phyloP scores from a whole-genome alignment of 2,113 vertebrate genomes.

The Zeus faber region DNA sequence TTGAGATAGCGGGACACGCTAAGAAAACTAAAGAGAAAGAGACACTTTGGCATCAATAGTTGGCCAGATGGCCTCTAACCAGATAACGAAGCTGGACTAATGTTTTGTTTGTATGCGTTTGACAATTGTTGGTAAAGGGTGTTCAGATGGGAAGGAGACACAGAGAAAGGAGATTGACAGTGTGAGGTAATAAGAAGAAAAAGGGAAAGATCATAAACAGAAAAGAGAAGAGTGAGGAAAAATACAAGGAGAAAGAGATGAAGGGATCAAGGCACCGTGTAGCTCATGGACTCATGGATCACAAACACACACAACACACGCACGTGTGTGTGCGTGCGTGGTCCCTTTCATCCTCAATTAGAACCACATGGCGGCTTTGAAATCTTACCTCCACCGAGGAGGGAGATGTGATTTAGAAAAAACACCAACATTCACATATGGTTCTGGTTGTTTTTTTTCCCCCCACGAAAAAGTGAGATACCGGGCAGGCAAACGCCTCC shows the following conservation, averaged over 20 bases:
- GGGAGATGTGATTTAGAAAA: not conserved
- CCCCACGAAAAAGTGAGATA: not conserved
- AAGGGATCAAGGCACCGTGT: not conserved
- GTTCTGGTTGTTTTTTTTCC: not conserved
- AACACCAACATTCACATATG: not conserved
- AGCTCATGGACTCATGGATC: slow-evolving; percentile 9
- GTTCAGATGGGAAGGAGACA: not conserved
- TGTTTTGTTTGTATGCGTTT: too few species aligned
- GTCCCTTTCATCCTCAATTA: slow-evolving; percentile 4
- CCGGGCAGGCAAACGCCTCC: not conserved
- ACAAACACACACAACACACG: slow-evolving; percentile 19
- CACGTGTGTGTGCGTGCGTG: not conserved
- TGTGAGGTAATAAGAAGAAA: not conserved
- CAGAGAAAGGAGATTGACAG: not conserved
- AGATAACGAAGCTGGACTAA: too few species aligned
- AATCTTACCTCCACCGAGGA: slow-evolving; percentile 5
- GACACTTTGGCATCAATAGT: too few species aligned
- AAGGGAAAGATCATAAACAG: not conserved
- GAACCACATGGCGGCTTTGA: slow-evolving; percentile 6
- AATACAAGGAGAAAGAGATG: not conserved
- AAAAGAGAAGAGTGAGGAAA: not conserved
- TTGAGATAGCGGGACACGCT: too few species aligned
- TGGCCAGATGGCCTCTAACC: too few species aligned
- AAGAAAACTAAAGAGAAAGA: too few species aligned
- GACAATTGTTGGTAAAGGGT: too few species aligned